Percentiles rank a stretch among this genome's conserved stretches.
phyloP scores from a whole-genome alignment of 2,797 vertebrate genomes.

The Anguilla obscura region DNA sequence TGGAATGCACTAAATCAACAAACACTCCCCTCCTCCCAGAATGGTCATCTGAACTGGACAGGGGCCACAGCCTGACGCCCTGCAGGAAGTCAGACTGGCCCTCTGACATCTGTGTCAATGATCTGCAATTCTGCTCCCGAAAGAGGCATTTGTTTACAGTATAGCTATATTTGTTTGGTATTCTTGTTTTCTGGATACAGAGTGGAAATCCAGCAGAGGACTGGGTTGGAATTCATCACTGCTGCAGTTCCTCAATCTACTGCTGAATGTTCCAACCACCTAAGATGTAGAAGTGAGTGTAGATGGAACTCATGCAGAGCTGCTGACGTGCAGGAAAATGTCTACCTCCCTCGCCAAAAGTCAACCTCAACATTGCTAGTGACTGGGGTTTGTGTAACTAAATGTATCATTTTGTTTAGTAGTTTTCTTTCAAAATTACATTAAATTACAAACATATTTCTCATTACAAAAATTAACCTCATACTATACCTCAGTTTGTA shows the following conservation, averaged over 20 bases:
- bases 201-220: not conserved
- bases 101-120: constrained; percentile 2
- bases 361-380: not conserved
- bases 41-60: not conserved
- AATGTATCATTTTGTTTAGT: not conserved
- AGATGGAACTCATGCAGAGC: not conserved
- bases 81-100: not conserved
- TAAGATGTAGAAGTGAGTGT: not conserved
- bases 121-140: not conserved
- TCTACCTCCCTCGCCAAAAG: not conserved
- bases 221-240: not conserved
- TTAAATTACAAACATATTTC: not conserved
- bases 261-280: not conserved
- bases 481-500: not conserved
- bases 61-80: not conserved
- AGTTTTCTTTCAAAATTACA: not conserved
- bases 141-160: constrained; percentile 5
- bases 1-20: constrained; percentile 20
- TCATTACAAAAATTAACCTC: not conserved
- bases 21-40: constrained; percentile 19
- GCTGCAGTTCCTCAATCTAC: not conserved
- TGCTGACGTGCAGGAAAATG: not conserved
- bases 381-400: not conserved
- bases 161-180: not conserved
- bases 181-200: not conserved